These are phyloP conservation scores for Crypturellus tataupa DNA, from an alignment of 2,797 vertebrate species.

Conservation along the genomic window DNA sequence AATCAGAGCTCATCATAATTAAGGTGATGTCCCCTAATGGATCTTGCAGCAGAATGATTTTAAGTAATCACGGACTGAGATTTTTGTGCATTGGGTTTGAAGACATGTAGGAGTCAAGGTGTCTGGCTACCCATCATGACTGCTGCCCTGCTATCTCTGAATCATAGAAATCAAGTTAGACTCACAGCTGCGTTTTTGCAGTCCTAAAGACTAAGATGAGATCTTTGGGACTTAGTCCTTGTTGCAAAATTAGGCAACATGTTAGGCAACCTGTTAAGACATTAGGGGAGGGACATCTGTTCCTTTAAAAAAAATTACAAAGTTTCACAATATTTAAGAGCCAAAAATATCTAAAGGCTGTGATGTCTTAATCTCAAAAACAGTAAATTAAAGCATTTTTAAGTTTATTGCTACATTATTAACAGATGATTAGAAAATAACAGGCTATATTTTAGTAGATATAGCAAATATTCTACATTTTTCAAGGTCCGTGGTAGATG, in stretches of 20 bases:
- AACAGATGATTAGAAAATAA: neutral
- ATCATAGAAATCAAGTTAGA: neutral
- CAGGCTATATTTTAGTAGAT: neutral
- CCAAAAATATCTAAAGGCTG: neutral
- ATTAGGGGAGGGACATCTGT: neutral
- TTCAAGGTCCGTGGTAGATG: neutral
- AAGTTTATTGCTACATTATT: neutral
- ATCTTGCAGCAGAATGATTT: constrained; percentile 26
- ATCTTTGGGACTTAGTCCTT: neutral
- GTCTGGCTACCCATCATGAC: constrained; percentile 45
- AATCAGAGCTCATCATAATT: constrained; percentile 52
- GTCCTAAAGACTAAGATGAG: neutral
- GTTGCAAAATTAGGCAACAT: neutral
- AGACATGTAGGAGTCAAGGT: constrained; percentile 34
- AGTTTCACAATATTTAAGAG: neutral
- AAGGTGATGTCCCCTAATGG: constrained; percentile 29
- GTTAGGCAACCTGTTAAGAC: neutral
- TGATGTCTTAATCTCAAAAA: neutral
- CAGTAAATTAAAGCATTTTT: neutral
- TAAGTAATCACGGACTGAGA: constrained; percentile 36
- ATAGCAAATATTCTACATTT: neutral
- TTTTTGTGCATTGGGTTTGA: constrained; percentile 43
- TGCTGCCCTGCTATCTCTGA: constrained; percentile 46
- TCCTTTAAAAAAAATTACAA: neutral
- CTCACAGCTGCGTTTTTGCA: neutral